These are phyloP conservation scores for Ligdia adustata DNA, from an alignment of 2,888 invertebrate genomes.

Conservation along the genomic window DNA sequence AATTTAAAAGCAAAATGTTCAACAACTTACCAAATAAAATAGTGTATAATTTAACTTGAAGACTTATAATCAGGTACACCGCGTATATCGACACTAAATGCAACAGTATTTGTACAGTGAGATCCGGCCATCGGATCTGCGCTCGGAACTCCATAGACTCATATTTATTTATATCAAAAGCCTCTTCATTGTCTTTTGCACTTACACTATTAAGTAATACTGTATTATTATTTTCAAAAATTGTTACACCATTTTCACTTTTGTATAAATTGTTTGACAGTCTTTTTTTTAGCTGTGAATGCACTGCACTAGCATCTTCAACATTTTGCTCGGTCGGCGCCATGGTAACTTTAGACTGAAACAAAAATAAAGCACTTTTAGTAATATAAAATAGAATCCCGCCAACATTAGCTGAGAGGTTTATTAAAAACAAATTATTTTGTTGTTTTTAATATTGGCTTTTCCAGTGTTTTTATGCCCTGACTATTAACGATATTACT, in stretches of 20 bases:
- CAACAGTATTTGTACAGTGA: slow-evolving; percentile 87
- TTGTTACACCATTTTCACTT: slow-evolving; percentile 39
- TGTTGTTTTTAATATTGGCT: too few relatives aligned
- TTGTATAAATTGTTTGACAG: slow-evolving; percentile 45
- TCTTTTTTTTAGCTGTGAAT: slow-evolving; percentile 54
- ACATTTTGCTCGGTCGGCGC: slow-evolving; percentile 65
- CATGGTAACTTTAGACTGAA: slow-evolving; percentile 44
- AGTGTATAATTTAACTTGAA: slow-evolving; percentile 84
- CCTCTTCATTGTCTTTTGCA: slow-evolving; percentile 52
- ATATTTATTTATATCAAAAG: slow-evolving; percentile 69
- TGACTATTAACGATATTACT: too few relatives aligned
- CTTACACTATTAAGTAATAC: slow-evolving; percentile 46
- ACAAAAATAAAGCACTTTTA: slow-evolving; percentile 11
- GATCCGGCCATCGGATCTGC: slow-evolving; percentile 88
- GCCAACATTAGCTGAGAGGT: too few relatives aligned
- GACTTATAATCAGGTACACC: slow-evolving; percentile 85
- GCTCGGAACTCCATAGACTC: slow-evolving; percentile 83
- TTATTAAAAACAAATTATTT: too few relatives aligned
- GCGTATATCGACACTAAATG: slow-evolving; percentile 89
- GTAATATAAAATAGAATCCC: too few relatives aligned
- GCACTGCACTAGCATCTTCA: slow-evolving; percentile 46
- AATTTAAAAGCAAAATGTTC: too few relatives aligned
- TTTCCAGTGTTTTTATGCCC: too few relatives aligned
- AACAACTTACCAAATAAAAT: slow-evolving; percentile 90
- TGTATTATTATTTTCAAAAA: slow-evolving; percentile 59